A percentile compares a stretch with the other conserved stretches of the same genome.
Conservation (phyloP, 1,140 invertebrate genomes). For the Dendrolimus kikuchii region DNA sequence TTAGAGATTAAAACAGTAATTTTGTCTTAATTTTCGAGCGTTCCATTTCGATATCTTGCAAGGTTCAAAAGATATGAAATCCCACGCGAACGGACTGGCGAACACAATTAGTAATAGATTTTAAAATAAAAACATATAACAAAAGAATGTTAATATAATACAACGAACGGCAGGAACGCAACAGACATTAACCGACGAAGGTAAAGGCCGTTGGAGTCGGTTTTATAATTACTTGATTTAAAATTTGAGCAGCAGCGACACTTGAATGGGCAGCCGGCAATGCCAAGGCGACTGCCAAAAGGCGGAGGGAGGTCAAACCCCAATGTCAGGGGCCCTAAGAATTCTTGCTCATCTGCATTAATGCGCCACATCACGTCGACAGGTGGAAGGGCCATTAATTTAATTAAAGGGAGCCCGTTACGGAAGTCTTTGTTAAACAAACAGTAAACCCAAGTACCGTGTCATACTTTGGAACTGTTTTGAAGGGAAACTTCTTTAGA, state of each 20-base stretch:
- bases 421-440: too few species aligned
- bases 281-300: conserved; percentile 66
- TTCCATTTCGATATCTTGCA: too few species aligned
- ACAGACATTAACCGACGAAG: conserved; percentile 25
- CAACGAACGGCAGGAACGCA: conserved; percentile 9
- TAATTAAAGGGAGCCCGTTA: too few species aligned
- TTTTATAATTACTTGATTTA: conserved; percentile 38
- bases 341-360: conserved; percentile 31
- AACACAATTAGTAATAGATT: too few species aligned
- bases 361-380: conserved; percentile 2
- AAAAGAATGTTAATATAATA: conserved; percentile 9
- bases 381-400: not conserved
- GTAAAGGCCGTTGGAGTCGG: conserved; percentile 35
- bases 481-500: too few species aligned
- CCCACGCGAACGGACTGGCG: too few species aligned
- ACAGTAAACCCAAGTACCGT: too few species aligned
- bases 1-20: too few species aligned
- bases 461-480: too few species aligned
- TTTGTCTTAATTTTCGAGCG: too few species aligned
- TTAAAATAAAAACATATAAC: too few species aligned
- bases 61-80: too few species aligned
- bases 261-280: conserved; percentile 35
- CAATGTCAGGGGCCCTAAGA: conserved; percentile 66
- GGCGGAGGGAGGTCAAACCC: conserved; percentile 47
- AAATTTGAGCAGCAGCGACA: conserved; percentile 28